Evolutionary conservation across 2,797 vertebrate species (phyloP).

Genomic region (Capromys pilorides): DNA sequence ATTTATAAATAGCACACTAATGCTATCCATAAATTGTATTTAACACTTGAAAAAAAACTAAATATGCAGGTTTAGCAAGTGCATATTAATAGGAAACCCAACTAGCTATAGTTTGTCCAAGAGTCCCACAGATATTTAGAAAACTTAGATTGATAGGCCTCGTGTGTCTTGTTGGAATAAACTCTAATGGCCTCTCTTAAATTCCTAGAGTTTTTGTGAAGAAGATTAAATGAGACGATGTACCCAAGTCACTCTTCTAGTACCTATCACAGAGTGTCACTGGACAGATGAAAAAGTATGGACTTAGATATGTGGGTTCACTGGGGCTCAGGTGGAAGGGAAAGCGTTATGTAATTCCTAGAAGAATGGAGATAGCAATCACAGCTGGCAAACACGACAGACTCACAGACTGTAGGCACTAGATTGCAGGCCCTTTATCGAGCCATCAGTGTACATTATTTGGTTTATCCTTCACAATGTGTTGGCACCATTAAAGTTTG

Average conservation of each 20-base stretch:
- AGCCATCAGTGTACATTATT: background rate
- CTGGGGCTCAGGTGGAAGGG: background rate
- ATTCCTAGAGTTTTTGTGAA: background rate
- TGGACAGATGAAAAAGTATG: background rate
- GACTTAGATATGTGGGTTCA: conserved; percentile 28
- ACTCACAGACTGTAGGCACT: background rate
- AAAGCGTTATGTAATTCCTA: conserved; percentile 2
- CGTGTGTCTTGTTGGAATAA: background rate
- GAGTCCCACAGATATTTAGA: background rate
- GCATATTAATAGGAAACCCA: conserved; percentile 42
- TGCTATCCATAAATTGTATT: conserved; percentile 53
- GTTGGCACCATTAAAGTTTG: background rate
- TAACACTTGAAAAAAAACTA: conserved; percentile 55
- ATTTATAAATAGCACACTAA: conserved; percentile 68
- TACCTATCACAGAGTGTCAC: conserved; percentile 26
- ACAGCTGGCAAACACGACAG: conserved; percentile 5
- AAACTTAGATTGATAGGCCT: conserved; percentile 7
- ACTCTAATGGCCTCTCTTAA: conserved; percentile 23
- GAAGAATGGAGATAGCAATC: background rate
- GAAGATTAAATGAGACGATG: conserved; percentile 42
- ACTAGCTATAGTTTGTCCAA: background rate
- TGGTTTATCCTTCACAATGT: conserved; percentile 31
- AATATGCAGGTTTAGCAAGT: conserved; percentile 38
- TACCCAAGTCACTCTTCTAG: background rate
- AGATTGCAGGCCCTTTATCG: background rate